Evolutionary conservation across 2,797 vertebrate species (phyloP), one percentile per base, ranked within the genome.

Genomic region (Darevskia mixta): DNA sequence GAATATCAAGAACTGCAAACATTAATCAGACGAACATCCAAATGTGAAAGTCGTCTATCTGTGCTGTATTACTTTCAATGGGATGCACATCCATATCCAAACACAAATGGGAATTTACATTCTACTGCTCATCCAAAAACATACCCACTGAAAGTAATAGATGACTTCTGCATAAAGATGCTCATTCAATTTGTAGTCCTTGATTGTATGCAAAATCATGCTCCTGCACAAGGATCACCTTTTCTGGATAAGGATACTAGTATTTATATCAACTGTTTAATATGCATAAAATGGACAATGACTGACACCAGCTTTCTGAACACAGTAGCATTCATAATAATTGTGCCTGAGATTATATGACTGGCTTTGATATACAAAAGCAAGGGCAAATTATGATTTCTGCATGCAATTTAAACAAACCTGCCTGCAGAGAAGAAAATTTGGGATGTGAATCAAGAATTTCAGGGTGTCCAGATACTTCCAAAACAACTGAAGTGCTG

Each of bases 361-460:
- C 85, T 91, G 81, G 67, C 84, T 88, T 66, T 78, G 69, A 86
- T 49, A 89, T 93, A 93, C 72, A 93, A 94, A 93, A 96, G 87
- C 89, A 95, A 96, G 94, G 96, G 94, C 92, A 95, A 95, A 95
- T 90, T 89, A 94, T 83, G 92, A 95, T 93, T 95, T 95, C 94
- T 96, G 94, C 90, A 93, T 93, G 95, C 93, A 88, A 93, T 95
- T 95, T 96, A 95, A 96, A 90, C 7, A 96, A 95, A 93, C 89
- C 91, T 32, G 1, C 91, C 95, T 89, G 87, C 5, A 5, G 86
- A 94, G 92, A 91, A 92, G 93, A 93, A 88, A 41, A 71, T 92
- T 90, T 66, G 94, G 93, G 92, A 95, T 93, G 88, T 58, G 89
- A 4, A 92, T 93, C 94, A 93, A 95, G 80, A 94, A 75, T 72